phyloP scores from a whole-genome alignment of 2,113 vertebrate species.

The Rattus norvegicus region DNA sequence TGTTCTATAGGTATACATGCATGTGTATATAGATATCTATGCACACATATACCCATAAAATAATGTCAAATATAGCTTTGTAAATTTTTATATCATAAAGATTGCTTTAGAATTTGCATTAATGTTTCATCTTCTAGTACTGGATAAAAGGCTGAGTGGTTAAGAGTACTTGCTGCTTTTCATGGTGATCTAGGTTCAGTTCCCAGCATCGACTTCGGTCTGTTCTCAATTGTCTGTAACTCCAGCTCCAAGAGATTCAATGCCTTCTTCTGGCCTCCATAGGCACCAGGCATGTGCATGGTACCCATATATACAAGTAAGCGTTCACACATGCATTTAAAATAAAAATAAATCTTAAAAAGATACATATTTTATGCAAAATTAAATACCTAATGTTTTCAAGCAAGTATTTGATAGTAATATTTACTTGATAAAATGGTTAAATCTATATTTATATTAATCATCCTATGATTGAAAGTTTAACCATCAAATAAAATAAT shows the following conservation, averaged over 20 bases:
- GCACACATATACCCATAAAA: not conserved
- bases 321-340: not conserved
- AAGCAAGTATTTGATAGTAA: conserved; percentile 49
- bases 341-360: not conserved
- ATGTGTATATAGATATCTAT: no score
- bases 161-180: not conserved
- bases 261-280: not conserved
- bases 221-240: not conserved
- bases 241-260: not conserved
- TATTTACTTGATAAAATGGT: conserved; percentile 15
- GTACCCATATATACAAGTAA: not conserved
- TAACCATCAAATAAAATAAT: conserved; percentile 40
- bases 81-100: not conserved
- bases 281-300: not conserved
- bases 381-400: not conserved
- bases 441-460: conserved; percentile 8
- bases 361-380: not conserved
- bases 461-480: not conserved
- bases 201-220: not conserved
- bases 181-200: not conserved
- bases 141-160: not conserved
- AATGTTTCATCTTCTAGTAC: conserved; percentile 30
- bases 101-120: conserved; percentile 48
- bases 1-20: not conserved
- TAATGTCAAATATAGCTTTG: not conserved